These are phyloP conservation scores for Tragulus kanchil DNA, from an alignment of 2,113 vertebrate species.

Conservation along the genomic window DNA sequence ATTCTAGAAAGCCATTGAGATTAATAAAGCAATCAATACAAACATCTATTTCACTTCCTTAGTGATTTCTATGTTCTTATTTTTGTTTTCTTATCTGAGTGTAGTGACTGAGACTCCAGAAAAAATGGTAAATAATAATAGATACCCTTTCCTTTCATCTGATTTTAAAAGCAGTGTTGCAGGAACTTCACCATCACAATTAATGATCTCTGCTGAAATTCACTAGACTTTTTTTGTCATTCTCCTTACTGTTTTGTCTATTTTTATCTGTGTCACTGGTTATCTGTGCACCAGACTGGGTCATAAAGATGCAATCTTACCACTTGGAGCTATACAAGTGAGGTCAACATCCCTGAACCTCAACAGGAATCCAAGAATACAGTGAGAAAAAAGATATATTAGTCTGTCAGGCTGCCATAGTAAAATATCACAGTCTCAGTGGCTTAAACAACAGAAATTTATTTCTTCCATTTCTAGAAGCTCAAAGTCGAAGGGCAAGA, in stretches of 20 bases:
- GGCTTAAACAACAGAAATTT: not conserved
- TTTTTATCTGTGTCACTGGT: not conserved
- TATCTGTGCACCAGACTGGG: not conserved
- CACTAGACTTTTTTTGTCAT: not conserved
- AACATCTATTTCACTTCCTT: not conserved
- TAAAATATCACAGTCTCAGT: not conserved
- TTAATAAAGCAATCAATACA: not conserved
- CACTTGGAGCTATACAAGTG: not conserved
- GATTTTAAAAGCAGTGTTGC: not conserved
- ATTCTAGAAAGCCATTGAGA: not conserved
- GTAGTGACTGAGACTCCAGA: not conserved
- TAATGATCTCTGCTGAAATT: not conserved
- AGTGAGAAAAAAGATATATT: not conserved
- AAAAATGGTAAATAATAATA: not conserved
- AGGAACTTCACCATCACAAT: not conserved
- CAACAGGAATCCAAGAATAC: not conserved
- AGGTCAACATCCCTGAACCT: not conserved
- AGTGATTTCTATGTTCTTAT: not conserved
- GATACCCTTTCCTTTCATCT: not conserved
- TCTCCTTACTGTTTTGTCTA: not conserved
- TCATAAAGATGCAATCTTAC: not conserved
- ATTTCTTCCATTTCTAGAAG: not conserved
- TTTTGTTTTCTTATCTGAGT: not conserved
- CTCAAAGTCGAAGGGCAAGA: not conserved
- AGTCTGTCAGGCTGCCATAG: not conserved